These are phyloP conservation scores for Dioctria linearis DNA, from an alignment of 2,888 invertebrate species.

Conservation along the genomic window DNA sequence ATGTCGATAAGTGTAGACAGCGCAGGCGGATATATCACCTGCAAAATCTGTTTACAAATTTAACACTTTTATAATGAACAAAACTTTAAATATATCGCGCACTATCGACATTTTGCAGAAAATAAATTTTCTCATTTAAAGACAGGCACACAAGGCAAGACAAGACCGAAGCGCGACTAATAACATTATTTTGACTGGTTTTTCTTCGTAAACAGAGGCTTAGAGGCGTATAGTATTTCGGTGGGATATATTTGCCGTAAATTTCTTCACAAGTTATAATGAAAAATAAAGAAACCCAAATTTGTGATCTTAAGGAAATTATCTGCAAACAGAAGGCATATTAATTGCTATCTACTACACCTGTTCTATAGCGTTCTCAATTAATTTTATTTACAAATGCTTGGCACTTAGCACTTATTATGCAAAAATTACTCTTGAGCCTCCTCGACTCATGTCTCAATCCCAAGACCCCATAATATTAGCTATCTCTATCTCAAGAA, in stretches of 20 bases:
- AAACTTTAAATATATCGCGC: conserved; percentile 19
- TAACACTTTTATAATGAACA: conserved; percentile 26
- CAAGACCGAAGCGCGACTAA: conserved; percentile 3
- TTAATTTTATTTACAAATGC: conserved; percentile 42
- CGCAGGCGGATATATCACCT: conserved; percentile 14
- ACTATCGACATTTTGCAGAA: conserved; percentile 29
- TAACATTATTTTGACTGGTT: background rate
- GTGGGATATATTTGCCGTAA: background rate
- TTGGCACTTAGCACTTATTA: conserved; percentile 3
- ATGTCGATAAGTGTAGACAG: background rate
- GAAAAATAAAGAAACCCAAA: background rate
- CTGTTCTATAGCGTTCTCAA: background rate
- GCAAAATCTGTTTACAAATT: conserved; percentile 19
- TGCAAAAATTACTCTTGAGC: conserved; percentile 9
- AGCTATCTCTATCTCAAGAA: background rate
- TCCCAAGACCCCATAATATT: background rate
- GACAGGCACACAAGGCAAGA: background rate
- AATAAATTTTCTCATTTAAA: conserved; percentile 39
- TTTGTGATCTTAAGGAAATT: background rate
- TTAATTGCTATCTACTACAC: background rate
- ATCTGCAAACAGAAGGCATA: background rate
- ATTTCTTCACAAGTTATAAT: too few relatives aligned
- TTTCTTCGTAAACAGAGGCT: background rate
- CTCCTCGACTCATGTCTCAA: conserved; percentile 25
- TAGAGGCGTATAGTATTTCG: background rate